Evolutionary conservation across 2,888 invertebrate genomes (phyloP), one percentile per base, ranked within the genome.

Genomic region (Byasa hedistus): DNA sequence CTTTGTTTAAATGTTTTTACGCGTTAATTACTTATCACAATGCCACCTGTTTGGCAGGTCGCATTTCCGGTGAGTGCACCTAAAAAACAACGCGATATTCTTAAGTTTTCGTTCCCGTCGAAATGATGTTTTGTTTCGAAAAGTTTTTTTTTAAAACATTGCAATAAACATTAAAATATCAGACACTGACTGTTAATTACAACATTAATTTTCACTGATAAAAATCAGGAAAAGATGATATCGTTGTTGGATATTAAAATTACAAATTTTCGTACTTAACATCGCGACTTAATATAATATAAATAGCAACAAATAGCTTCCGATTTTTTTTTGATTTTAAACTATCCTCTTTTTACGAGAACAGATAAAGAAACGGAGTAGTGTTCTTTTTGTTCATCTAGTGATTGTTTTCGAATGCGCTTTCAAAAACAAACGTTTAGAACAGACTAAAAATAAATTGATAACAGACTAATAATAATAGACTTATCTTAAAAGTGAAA

Each of bases 191-290:
- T 36, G 36, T 5, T 62, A 56, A 62, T 48, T 56, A 62, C 44
- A 21, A 62, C 55, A 56, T 56, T 56, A 27, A 56, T 62, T 36
- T 55, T 24, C 36, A 55, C 36, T 24, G 61, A 62, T 62, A 56
- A 62, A 39, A 23, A 62, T 62, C 61, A 8, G 22, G 22, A 44
- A 44, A 48, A 48, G n/a, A 48, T 48, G n/a, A 7, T n/a, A 48
- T 48, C 44, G 15, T 44, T 15, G 15, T 10, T 3, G 44, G 4
- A 48, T 12, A 48, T n/a, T n/a, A n/a, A n/a, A 48, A 48, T 7
- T n/a, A 48, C 4, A 48, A 19, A n/a, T 48, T 48, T 48, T 48
- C 5, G 5, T 48, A 48, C 48, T 0, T n/a, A 48, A n/a, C 8
- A 48, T 7, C 4, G 48, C 12, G 10, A 48, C 4, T 48, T 48